Base-by-base conservation (phyloP, 2,888 invertebrate genomes). In the Chloromyia formosa region DNA sequence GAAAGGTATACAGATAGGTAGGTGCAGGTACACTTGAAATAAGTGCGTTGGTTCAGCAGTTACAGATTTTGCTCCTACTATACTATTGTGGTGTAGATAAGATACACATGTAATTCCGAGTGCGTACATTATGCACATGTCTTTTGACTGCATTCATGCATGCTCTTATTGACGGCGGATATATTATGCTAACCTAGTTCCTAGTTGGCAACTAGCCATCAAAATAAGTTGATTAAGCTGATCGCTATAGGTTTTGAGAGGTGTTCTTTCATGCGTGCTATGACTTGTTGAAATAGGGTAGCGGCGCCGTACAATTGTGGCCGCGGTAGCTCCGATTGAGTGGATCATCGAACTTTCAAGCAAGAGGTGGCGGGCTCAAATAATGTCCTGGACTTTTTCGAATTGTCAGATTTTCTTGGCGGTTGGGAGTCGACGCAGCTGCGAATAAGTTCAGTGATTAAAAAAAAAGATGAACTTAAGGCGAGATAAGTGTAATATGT, bases 191-290 rank as follows among this genome's bases (percentile, higher is more conserved):
- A 64, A 64, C 62, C 62, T 64, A 64, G 62, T 64, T 64, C 62
- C 62, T 64, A 64, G 62, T 64, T 64, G 62, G 62, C 62, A 64
- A 64, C 62, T 64, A 64, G 62, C 40, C 40, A 64, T 40, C 42
- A 64, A 56, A 64, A 64, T 64, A 40, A 64, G 62, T 64, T 42
- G 35, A 64, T 64, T 64, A 64, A 64, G 40, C 40, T 42, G 62
- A 64, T 64, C 62, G 42, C 16, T 56, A 18, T 20, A 56, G 14
- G 40, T 18, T 64, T 64, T 14, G 42, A 42, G 42, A 18, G 18
- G 42, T 42, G n/a, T 64, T 64, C 35, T 61, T 18, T 56, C 18
- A 56, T 56, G 56, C 56, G 20, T 56, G 22, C 5, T 16, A 56
- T 56, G 10, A 9, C 10, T 3, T 16, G 22, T 10, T 56, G 56